These are phyloP conservation scores for Hypanus sabinus DNA, from an alignment of 2,113 vertebrate genomes.

Conservation along the genomic window DNA sequence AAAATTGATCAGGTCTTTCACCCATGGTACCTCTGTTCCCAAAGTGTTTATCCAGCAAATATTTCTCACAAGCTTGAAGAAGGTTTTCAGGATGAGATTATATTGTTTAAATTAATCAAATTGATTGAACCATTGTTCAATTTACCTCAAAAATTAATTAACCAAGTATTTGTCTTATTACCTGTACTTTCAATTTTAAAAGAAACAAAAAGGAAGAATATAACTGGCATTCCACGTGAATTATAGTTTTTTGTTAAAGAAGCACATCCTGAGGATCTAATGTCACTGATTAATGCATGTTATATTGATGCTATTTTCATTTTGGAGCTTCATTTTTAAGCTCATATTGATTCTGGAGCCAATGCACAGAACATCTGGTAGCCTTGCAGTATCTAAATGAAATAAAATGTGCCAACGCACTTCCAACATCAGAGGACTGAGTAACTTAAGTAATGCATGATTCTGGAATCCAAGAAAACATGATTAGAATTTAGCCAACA, in stretches of 20 bases:
- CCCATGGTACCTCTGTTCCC: neutral
- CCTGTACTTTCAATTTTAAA: neutral
- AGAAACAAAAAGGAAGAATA: neutral
- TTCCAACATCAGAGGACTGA: neutral
- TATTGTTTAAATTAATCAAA: neutral
- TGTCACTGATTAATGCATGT: neutral
- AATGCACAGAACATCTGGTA: neutral
- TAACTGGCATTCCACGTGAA: neutral
- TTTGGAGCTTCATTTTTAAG: neutral
- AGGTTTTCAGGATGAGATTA: neutral
- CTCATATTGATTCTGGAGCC: neutral
- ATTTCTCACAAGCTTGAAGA: neutral
- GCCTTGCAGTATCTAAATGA: neutral
- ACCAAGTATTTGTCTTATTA: neutral
- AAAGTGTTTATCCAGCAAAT: neutral
- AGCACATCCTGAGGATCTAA: neutral
- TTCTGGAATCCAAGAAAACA: neutral
- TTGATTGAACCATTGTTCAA: neutral
- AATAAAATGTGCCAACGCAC: neutral
- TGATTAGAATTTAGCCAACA: neutral
- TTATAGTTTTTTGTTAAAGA: neutral
- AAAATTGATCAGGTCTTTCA: neutral
- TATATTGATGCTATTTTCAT: neutral
- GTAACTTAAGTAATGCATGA: neutral
- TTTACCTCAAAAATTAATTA: neutral